A percentile compares a stretch with the other conserved stretches of the same genome.
These are phyloP conservation scores for Pampus argenteus DNA, from an alignment of 2,797 vertebrate species.

Conservation along the genomic window DNA sequence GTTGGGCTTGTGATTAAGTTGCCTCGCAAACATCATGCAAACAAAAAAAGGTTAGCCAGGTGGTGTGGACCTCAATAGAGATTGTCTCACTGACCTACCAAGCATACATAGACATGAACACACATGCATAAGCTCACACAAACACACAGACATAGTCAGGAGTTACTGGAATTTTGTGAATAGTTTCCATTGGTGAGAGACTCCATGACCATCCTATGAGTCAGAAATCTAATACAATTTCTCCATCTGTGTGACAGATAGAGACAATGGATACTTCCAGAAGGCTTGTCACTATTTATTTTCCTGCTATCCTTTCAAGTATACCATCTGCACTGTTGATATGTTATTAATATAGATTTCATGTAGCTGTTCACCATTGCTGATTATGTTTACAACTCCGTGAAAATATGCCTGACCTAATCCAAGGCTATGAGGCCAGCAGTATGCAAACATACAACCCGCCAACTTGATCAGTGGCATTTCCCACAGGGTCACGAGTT, in stretches of 20 bases:
- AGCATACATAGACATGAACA: slow-evolving; percentile 13
- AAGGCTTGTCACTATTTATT: slow-evolving; percentile 63
- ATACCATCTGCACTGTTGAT: slow-evolving; percentile 29
- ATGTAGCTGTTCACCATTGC: slow-evolving; percentile 48
- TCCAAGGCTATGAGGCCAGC: slow-evolving; percentile 35
- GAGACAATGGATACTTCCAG: slow-evolving; percentile 60
- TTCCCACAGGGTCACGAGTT: slow-evolving; percentile 41
- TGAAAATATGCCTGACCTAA: slow-evolving; percentile 47
- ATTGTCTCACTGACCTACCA: slow-evolving; percentile 11
- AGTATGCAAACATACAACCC: slow-evolving; percentile 35
- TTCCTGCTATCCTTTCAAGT: slow-evolving; percentile 54
- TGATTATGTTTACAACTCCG: slow-evolving; percentile 43
- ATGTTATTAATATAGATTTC: slow-evolving; percentile 55
- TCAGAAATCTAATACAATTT: slow-evolving; percentile 72
- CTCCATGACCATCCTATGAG: slow-evolving; percentile 65
- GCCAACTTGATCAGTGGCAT: slow-evolving; percentile 57
- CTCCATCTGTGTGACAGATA: slow-evolving; percentile 71
- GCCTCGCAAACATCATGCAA: slow-evolving; percentile 3
- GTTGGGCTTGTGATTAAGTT: slow-evolving; percentile 21
- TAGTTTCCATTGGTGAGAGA: slow-evolving; percentile 78
- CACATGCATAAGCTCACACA: slow-evolving; percentile 20
- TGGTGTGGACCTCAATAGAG: slow-evolving; percentile 23
- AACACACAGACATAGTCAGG: slow-evolving; percentile 37
- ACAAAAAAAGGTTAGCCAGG: slow-evolving; percentile 32
- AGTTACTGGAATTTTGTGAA: slow-evolving; percentile 68